These are phyloP conservation scores for Trichacis sp. DNA, from an alignment of 2,888 invertebrate genomes.

Conservation along the genomic window DNA sequence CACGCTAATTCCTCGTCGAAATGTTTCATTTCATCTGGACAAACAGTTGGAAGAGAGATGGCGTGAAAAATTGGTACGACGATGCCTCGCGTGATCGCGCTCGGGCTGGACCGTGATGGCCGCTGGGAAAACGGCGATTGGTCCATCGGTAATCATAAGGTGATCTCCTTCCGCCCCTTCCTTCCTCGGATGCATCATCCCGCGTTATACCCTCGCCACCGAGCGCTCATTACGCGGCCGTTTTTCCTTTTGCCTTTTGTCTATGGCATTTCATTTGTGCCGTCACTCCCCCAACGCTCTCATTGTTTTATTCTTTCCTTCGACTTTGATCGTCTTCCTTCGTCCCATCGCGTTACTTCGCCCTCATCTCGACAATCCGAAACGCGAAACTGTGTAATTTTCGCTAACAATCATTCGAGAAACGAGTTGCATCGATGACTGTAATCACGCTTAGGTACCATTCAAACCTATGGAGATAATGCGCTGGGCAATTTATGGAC, in stretches of 20 bases:
- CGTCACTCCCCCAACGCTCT: slow-evolving; percentile 50
- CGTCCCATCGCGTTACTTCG: slow-evolving; percentile 3
- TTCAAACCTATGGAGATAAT: not conserved
- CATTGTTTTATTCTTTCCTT: slow-evolving; percentile 21
- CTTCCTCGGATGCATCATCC: slow-evolving; percentile 35
- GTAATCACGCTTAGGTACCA: slow-evolving; percentile 14
- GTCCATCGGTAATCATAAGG: slow-evolving; percentile 66
- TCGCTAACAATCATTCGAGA: slow-evolving; percentile 3
- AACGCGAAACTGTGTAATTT: slow-evolving; percentile 22
- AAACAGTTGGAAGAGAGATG: no score
- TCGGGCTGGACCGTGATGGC: slow-evolving; percentile 68
- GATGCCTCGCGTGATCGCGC: slow-evolving; percentile 26
- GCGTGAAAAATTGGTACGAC: no score
- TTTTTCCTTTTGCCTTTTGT: slow-evolving; percentile 54
- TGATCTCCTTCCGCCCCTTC: slow-evolving; percentile 51
- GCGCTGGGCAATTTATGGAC: not conserved
- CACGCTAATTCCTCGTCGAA: no score
- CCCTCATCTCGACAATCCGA: slow-evolving; percentile 1
- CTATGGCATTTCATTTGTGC: slow-evolving; percentile 63
- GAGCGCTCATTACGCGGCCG: slow-evolving; percentile 61
- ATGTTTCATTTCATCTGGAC: no score
- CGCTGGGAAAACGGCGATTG: slow-evolving; percentile 66
- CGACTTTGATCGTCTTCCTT: slow-evolving; percentile 15
- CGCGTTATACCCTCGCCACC: slow-evolving; percentile 47
- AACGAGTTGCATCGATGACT: slow-evolving; percentile 20